Conservation (phyloP, 2,113 vertebrate species). For the Cryptoleucopteryx plumbea region DNA sequence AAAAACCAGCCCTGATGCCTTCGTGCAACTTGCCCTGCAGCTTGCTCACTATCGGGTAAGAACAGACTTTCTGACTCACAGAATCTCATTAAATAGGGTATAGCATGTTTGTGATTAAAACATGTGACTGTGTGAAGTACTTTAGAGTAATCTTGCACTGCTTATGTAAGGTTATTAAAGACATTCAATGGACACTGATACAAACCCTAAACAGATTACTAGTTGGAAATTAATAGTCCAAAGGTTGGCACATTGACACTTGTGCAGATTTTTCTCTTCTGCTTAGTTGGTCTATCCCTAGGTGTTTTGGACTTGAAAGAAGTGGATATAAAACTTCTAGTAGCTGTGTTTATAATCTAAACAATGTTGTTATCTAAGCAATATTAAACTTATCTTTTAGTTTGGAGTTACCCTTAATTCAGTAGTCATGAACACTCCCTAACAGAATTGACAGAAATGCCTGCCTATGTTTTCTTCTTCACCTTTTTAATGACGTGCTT, state of each 20-base stretch:
- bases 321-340: neutral
- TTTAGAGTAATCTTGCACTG: neutral
- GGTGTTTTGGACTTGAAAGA: neutral
- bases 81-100: neutral
- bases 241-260: neutral
- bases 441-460: neutral
- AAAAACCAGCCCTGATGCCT: conserved; percentile 91
- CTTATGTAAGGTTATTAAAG: neutral
- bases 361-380: neutral
- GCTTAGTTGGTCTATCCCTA: neutral
- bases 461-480: neutral
- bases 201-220: neutral
- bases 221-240: neutral
- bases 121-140: neutral
- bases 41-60: conserved; percentile 91
- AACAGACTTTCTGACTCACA: neutral
- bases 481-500: neutral
- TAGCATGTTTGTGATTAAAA: neutral
- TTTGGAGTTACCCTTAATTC: neutral
- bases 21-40: conserved; percentile 92
- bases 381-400: neutral
- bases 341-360: neutral
- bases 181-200: neutral
- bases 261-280: neutral
- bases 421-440: neutral